Conservation (phyloP, 2,113 vertebrate species). For the Cavia aperea region DNA sequence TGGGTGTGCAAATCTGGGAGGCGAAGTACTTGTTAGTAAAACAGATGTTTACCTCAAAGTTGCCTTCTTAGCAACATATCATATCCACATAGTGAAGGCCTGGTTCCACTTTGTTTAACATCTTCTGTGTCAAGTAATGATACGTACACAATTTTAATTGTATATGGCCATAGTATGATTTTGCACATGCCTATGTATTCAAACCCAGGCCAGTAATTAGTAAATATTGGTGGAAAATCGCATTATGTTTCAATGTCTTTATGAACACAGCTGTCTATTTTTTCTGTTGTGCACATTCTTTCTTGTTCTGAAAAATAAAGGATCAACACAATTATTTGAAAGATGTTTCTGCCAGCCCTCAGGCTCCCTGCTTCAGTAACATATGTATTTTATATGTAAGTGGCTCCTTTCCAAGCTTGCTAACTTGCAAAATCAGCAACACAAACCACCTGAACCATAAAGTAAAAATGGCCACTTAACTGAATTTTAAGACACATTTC, state of each 20-base stretch:
- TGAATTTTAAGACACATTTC: slow-evolving; percentile 34
- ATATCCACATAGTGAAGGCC: slow-evolving; percentile 24
- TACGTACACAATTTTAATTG: not conserved
- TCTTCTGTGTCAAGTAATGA: not conserved
- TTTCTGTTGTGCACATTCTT: not conserved
- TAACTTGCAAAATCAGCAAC: slow-evolving; percentile 43
- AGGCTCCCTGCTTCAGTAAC: not conserved
- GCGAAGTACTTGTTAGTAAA: slow-evolving; percentile 23
- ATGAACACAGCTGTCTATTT: not conserved
- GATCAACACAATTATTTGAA: not conserved
- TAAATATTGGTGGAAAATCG: not conserved
- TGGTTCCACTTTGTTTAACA: slow-evolving; percentile 4
- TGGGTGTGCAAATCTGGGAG: not conserved
- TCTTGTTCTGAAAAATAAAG: slow-evolving; percentile 5
- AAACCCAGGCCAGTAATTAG: not conserved
- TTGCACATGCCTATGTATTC: not conserved
- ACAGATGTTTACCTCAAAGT: slow-evolving; percentile 47
- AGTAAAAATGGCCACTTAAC: slow-evolving; percentile 33
- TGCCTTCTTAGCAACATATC: not conserved
- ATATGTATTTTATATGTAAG: slow-evolving; percentile 23
- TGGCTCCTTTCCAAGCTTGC: not conserved
- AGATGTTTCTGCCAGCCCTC: not conserved
- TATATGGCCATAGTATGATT: not conserved
- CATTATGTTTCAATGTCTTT: not conserved
- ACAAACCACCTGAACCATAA: slow-evolving; percentile 21